Percentiles rank a stretch among this genome's conserved stretches.
These are phyloP conservation scores for Matsumurasca onukii DNA, from an alignment of 1,140 invertebrate species.

Conservation along the genomic window DNA sequence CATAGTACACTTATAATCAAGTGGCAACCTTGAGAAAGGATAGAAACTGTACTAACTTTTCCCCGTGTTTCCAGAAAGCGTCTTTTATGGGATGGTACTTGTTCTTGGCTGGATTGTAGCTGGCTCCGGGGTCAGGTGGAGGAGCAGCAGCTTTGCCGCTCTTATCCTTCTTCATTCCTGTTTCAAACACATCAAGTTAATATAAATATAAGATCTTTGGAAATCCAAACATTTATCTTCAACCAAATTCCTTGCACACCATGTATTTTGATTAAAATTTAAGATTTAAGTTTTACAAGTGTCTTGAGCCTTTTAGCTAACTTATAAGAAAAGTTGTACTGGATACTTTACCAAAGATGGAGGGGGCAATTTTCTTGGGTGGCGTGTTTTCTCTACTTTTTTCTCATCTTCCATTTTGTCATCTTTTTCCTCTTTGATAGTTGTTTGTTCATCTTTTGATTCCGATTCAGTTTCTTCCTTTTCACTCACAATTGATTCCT, in stretches of 20 bases:
- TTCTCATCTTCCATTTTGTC: constrained; percentile 19
- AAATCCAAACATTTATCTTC: too few species aligned
- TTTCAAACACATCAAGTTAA: not conserved
- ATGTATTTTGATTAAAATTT: too few species aligned
- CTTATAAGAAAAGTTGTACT: not conserved
- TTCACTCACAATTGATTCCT: not conserved
- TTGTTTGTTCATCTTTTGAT: constrained; percentile 14
- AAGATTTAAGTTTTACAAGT: too few species aligned
- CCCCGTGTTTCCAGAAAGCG: constrained; percentile 78
- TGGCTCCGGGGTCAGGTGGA: constrained; percentile 42
- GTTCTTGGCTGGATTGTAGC: constrained; percentile 74
- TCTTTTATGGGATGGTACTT: constrained; percentile 87
- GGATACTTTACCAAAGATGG: constrained; percentile 11
- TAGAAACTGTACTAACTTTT: constrained; percentile 61
- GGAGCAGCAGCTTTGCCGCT: constrained; percentile 1
- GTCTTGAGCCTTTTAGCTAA: not conserved
- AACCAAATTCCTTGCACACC: too few species aligned
- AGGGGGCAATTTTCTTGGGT: constrained; percentile 4
- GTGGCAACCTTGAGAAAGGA: too few species aligned
- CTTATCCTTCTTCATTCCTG: constrained; percentile 16
- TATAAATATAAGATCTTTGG: not conserved
- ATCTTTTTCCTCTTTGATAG: not conserved
- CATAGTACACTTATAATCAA: too few species aligned
- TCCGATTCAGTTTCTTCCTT: constrained; percentile 13
- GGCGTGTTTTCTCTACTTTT: constrained; percentile 3